Evolutionary conservation across 2,113 vertebrate species (phyloP).

Genomic region (Pithys albifrons): DNA sequence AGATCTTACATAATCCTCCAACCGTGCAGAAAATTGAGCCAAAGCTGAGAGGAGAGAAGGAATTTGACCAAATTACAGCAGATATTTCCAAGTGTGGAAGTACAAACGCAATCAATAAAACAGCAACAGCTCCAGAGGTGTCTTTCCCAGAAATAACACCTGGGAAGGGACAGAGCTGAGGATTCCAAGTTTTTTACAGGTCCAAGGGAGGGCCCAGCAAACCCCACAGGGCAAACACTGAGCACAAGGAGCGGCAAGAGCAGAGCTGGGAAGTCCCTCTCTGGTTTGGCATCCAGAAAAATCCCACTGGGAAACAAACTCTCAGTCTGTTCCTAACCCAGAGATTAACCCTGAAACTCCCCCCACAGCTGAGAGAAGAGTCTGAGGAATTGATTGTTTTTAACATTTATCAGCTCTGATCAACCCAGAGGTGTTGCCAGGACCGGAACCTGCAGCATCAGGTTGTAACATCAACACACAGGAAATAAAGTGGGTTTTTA

Average conservation of each 20-base stretch:
- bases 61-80: neutral
- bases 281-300: neutral
- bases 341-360: neutral
- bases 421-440: fast-evolving
- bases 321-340: neutral
- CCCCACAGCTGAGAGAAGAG: neutral
- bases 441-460: neutral
- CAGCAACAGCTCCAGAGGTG: neutral
- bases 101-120: neutral
- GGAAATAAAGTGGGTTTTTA: neutral
- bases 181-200: neutral
- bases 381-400: neutral
- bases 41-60: neutral
- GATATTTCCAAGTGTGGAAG: neutral
- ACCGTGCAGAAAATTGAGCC: neutral
- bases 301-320: neutral
- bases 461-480: fast-evolving
- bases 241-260: neutral
- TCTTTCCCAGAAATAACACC: neutral
- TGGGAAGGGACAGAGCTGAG: neutral
- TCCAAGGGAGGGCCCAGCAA: neutral
- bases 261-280: neutral
- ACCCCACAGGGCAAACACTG: neutral
- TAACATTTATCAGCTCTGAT: neutral
- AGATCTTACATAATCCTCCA: constrained; percentile 59